Percentiles rank a stretch among this genome's conserved stretches.
Evolutionary conservation across 2,113 vertebrate species (phyloP).

Genomic region (Aptenodytes patagonicus): DNA sequence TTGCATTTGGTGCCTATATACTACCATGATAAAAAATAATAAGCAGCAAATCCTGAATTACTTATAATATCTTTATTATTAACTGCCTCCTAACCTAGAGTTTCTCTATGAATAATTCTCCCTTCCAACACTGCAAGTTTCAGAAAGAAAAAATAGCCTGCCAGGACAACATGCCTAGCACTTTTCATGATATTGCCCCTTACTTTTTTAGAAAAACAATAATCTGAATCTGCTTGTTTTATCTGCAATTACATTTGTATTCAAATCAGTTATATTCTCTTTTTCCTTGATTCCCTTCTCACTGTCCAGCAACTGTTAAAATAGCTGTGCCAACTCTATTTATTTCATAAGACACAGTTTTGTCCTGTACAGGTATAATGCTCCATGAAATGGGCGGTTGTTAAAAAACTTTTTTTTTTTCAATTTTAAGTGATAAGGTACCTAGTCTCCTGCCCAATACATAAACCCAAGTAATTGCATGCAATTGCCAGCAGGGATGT

Average conservation of each 20-base stretch:
- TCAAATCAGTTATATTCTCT: background rate
- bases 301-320: background rate
- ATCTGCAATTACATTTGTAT: background rate
- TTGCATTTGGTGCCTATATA: background rate
- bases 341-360: background rate
- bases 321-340: background rate
- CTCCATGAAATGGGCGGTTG: background rate
- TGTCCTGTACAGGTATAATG: background rate
- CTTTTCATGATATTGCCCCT: background rate
- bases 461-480: background rate
- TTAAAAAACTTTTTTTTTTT: background rate
- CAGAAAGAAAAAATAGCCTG: background rate
- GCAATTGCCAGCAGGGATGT: background rate
- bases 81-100: background rate
- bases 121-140: background rate
- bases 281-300: background rate
- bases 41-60: background rate
- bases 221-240: background rate
- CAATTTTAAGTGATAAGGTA: background rate
- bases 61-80: background rate
- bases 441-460: background rate
- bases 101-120: background rate
- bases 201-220: background rate
- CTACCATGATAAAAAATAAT: background rate
- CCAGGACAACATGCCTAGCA: background rate